Evolutionary conservation across 2,888 invertebrate species (phyloP).

Genomic region (Mythimna albipuncta): DNA sequence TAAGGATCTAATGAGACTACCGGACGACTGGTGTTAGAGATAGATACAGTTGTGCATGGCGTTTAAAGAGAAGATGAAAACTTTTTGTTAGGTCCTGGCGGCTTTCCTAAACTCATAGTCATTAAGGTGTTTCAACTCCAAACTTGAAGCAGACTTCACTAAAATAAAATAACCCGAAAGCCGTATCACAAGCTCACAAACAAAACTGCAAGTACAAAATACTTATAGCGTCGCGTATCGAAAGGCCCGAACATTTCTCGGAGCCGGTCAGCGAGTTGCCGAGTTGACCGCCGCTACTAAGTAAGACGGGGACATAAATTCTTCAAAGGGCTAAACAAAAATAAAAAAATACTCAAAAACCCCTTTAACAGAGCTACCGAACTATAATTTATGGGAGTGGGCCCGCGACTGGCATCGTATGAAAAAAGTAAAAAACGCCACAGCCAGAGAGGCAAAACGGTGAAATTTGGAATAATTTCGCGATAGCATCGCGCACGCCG

Average conservation of each 20-base stretch:
- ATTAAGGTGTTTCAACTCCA: slow-evolving; percentile 40
- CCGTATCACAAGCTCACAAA: slow-evolving; percentile 61
- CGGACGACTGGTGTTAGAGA: neutral
- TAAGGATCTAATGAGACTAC: neutral
- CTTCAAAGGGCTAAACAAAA: slow-evolving; percentile 89
- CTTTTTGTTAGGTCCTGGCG: neutral
- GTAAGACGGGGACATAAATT: slow-evolving; percentile 90
- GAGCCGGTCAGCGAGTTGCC: slow-evolving; percentile 74
- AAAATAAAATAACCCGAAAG: slow-evolving; percentile 59
- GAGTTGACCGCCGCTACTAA: slow-evolving; percentile 85
- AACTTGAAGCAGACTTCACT: slow-evolving; percentile 48
- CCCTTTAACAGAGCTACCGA: slow-evolving; percentile 90
- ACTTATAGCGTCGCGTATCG: slow-evolving; percentile 65
- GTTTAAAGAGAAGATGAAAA: neutral
- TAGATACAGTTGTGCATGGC: neutral
- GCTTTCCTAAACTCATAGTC: slow-evolving; percentile 31
- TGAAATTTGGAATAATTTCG: slow-evolving; percentile 90
- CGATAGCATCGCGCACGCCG: slow-evolving; percentile 87
- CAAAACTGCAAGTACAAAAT: slow-evolving; percentile 64
- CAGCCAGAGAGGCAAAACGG: slow-evolving; percentile 83
- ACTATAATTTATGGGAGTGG: slow-evolving; percentile 89
- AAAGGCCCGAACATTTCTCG: slow-evolving; percentile 72
- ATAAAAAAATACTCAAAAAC: slow-evolving; percentile 83
- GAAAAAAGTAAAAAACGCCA: slow-evolving; percentile 80
- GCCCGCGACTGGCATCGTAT: slow-evolving; percentile 83